Conservation (phyloP, 2,113 vertebrate genomes). For the Piaya cayana region DNA sequence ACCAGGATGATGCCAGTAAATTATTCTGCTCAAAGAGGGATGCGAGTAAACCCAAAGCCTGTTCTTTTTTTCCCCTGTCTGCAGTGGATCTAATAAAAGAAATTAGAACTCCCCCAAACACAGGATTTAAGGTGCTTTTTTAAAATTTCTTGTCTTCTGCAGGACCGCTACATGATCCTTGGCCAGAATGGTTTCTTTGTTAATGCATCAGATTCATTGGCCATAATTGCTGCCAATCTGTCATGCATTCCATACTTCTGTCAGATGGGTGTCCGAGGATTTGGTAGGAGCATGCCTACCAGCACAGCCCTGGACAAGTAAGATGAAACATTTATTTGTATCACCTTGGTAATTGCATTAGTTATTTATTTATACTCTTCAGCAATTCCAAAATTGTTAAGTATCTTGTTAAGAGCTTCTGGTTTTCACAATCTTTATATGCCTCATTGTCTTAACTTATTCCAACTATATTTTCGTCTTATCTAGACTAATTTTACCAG, state of each 20-base stretch:
- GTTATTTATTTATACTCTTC: not conserved
- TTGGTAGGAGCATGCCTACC: constrained; percentile 95
- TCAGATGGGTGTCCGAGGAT: constrained; percentile 90
- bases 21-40: not conserved
- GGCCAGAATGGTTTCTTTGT: constrained; percentile 97
- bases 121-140: not conserved
- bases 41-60: not conserved
- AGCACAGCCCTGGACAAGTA: constrained; percentile 96
- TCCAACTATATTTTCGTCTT: not conserved
- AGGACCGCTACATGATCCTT: constrained; percentile 98
- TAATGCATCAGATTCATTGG: constrained; percentile 93
- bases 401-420: not conserved
- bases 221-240: constrained; percentile 95
- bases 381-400: not conserved
- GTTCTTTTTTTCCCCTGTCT: not conserved
- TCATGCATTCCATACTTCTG: constrained; percentile 93
- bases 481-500: not conserved
- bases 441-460: not conserved
- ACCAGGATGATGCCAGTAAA: not conserved
- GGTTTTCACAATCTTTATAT: not conserved
- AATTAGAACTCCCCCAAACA: not conserved
- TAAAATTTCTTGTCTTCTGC: constrained; percentile 47
- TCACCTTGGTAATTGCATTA: not conserved
- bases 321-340: not conserved
- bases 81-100: not conserved